A percentile compares a stretch with the other conserved stretches of the same genome.
Conservation (phyloP, 2,113 vertebrate genomes). For the Natator depressus region DNA sequence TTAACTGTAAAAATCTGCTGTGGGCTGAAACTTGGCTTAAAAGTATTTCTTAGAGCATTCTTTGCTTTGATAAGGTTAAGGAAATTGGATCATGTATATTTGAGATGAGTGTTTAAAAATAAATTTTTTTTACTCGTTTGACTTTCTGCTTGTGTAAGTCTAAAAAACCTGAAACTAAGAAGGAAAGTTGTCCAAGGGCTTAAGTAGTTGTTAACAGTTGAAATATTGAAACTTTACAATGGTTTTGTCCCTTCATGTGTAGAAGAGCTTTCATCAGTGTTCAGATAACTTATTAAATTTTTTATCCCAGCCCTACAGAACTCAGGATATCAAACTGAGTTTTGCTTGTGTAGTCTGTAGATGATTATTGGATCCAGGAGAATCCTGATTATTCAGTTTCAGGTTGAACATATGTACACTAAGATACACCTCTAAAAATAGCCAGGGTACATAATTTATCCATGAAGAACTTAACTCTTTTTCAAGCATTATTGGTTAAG, state of each 20-base stretch:
- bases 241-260: no score
- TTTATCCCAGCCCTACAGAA: background rate
- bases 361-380: background rate
- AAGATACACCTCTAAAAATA: background rate
- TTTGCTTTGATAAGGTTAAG: slow-evolving; percentile 35
- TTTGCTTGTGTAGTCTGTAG: background rate
- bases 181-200: background rate
- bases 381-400: background rate
- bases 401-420: background rate
- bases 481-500: background rate
- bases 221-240: background rate
- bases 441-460: background rate
- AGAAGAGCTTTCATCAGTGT: background rate
- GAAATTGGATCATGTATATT: slow-evolving; percentile 55
- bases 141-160: slow-evolving; percentile 16
- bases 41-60: slow-evolving; percentile 32
- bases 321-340: background rate
- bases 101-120: slow-evolving; percentile 33
- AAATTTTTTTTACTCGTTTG: slow-evolving; percentile 46
- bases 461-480: background rate
- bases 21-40: slow-evolving; percentile 45
- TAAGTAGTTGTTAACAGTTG: background rate
- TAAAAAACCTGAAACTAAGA: background rate
- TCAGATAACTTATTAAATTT: background rate
- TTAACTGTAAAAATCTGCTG: slow-evolving; percentile 26